These are phyloP conservation scores for Prunella strophiata DNA, from an alignment of 2,797 vertebrate genomes.

Conservation along the genomic window DNA sequence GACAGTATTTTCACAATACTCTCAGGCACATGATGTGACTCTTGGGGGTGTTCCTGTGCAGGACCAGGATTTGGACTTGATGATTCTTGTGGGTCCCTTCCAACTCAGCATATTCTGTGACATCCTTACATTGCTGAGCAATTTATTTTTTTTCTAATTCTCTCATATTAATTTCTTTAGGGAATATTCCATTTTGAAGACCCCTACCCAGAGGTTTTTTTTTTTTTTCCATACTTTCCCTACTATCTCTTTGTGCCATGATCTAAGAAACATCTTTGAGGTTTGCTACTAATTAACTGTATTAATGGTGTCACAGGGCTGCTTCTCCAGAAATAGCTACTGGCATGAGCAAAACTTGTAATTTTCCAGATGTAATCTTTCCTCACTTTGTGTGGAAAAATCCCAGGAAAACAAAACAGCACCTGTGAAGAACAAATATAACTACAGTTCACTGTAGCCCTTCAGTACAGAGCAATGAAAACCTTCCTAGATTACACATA, in stretches of 20 bases:
- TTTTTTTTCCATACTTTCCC: neutral
- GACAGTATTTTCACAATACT: neutral
- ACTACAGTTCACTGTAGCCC: neutral
- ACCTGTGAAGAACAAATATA: neutral
- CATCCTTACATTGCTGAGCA: neutral
- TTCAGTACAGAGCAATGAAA: neutral
- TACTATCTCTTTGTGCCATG: neutral
- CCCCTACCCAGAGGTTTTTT: neutral
- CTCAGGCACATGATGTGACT: neutral
- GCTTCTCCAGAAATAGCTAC: neutral
- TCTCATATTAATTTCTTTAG: neutral
- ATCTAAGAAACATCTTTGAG: neutral
- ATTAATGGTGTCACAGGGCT: neutral
- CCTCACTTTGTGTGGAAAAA: neutral
- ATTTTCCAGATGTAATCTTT: neutral
- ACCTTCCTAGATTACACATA: neutral
- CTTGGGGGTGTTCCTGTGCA: neutral
- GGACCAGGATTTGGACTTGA: neutral
- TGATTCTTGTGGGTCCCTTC: neutral
- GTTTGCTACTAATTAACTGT: conserved; percentile 24
- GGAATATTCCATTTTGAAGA: neutral
- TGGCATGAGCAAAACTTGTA: neutral
- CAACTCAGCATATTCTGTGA: neutral
- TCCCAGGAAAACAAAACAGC: neutral
- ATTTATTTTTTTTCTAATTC: neutral